Conservation (phyloP, 2,888 invertebrate genomes). For the Kuschelorhynchus macadamiae region DNA sequence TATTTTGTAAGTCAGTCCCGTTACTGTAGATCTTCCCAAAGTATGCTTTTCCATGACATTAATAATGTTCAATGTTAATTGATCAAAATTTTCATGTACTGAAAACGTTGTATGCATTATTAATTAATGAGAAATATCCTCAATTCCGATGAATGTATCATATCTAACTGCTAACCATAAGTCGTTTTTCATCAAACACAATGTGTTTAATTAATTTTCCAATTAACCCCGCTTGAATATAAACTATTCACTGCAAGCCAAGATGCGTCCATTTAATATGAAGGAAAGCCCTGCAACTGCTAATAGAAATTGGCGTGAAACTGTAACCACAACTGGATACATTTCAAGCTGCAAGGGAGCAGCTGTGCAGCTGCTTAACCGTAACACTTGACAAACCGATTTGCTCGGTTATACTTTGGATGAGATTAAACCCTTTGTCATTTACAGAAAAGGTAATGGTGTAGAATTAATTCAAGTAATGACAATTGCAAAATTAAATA, state of each 20-base stretch:
- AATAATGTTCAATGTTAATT: no score
- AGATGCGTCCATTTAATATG: slow-evolving; percentile 15
- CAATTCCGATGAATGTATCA: no score
- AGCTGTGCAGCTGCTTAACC: slow-evolving; percentile 14
- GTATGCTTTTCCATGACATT: no score
- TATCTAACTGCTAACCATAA: no score
- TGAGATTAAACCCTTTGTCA: slow-evolving; percentile 15
- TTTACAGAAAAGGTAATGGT: slow-evolving; percentile 12
- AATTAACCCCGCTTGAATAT: slow-evolving; percentile 12
- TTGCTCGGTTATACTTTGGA: background rate
- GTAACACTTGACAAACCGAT: slow-evolving; percentile 7
- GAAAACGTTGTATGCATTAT: no score
- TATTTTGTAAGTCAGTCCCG: no score
- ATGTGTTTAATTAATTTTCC: slow-evolving; percentile 22
- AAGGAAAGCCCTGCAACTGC: slow-evolving; percentile 14
- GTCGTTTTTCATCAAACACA: background rate
- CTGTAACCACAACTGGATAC: slow-evolving; percentile 14
- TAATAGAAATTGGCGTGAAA: slow-evolving; percentile 17
- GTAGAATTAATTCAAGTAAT: no score
- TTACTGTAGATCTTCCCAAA: no score
- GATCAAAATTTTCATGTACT: no score
- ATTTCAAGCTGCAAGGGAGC: slow-evolving; percentile 8
- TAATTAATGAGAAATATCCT: no score
- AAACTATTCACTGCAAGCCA: slow-evolving; percentile 7
- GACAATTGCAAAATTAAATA: no score